phyloP scores from a whole-genome alignment of 2,888 invertebrate species.

The Sarcophaga rosellei region DNA sequence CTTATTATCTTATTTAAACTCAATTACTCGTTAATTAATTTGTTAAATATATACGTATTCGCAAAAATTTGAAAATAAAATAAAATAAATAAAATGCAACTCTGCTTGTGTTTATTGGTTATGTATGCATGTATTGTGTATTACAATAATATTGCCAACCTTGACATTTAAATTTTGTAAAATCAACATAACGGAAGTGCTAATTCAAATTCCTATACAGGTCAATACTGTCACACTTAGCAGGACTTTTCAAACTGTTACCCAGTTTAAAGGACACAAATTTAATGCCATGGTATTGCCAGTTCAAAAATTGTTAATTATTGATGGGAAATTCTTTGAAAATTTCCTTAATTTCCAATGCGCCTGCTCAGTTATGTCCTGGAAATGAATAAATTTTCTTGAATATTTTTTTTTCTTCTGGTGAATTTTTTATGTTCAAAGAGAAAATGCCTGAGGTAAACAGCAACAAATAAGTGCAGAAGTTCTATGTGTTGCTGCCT shows the following conservation, averaged over 20 bases:
- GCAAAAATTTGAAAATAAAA: too few species aligned
- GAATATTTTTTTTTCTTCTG: not conserved
- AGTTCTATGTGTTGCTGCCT: not conserved
- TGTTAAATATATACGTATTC: not conserved
- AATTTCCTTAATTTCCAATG: constrained; percentile 36
- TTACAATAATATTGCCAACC: not conserved
- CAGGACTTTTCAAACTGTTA: constrained; percentile 6
- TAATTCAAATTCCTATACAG: not conserved
- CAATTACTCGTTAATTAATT: not conserved
- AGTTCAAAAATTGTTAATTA: not conserved
- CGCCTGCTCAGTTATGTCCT: constrained; percentile 35
- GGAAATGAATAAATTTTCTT: constrained; percentile 10
- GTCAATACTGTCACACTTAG: not conserved
- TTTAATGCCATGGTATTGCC: constrained; percentile 8
- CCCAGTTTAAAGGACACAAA: not conserved
- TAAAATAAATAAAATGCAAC: too few species aligned
- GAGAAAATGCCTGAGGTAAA: constrained; percentile 12
- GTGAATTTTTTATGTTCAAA: not conserved
- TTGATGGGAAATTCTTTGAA: constrained; percentile 21
- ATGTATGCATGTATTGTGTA: too few species aligned
- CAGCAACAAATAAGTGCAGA: constrained; percentile 45
- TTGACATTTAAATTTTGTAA: constrained; percentile 10
- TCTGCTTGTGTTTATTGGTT: not conserved
- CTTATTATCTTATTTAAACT: not conserved
- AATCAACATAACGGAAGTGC: constrained; percentile 36